These are phyloP conservation scores for Alca torda DNA, from an alignment of 2,797 vertebrate genomes.

Conservation along the genomic window DNA sequence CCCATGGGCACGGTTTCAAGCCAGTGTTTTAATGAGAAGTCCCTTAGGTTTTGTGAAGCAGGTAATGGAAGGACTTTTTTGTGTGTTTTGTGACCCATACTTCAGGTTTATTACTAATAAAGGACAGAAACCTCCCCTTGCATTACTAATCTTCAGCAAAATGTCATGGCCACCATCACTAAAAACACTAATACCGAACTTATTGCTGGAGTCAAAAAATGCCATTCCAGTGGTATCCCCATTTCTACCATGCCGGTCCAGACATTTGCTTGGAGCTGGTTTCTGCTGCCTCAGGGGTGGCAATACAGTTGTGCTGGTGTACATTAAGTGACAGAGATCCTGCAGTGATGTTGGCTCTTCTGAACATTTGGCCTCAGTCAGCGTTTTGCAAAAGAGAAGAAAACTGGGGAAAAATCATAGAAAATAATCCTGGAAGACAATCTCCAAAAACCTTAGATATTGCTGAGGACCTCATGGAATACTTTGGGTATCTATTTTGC, in stretches of 20 bases:
- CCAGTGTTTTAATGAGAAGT: background rate
- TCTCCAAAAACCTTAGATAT: background rate
- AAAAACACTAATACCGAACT: background rate
- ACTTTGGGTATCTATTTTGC: background rate
- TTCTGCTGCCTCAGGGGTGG: background rate
- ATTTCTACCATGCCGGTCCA: background rate
- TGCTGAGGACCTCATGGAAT: background rate
- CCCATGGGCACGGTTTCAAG: background rate
- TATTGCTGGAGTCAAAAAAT: background rate
- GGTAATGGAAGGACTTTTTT: background rate
- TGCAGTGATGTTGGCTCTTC: background rate
- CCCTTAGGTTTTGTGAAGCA: background rate
- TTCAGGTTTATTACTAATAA: background rate
- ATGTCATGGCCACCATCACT: background rate
- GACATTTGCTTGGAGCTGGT: background rate
- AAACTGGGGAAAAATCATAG: fast-evolving
- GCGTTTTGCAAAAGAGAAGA: background rate
- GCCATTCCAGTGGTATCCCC: background rate
- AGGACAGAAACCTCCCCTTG: background rate
- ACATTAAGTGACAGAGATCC: background rate
- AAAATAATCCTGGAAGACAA: background rate
- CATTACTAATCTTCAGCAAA: background rate
- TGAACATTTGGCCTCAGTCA: background rate
- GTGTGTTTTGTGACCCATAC: background rate
- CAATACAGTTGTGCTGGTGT: background rate